These are phyloP conservation scores for Sula dactylatra DNA, from an alignment of 2,113 vertebrate genomes.

Conservation along the genomic window DNA sequence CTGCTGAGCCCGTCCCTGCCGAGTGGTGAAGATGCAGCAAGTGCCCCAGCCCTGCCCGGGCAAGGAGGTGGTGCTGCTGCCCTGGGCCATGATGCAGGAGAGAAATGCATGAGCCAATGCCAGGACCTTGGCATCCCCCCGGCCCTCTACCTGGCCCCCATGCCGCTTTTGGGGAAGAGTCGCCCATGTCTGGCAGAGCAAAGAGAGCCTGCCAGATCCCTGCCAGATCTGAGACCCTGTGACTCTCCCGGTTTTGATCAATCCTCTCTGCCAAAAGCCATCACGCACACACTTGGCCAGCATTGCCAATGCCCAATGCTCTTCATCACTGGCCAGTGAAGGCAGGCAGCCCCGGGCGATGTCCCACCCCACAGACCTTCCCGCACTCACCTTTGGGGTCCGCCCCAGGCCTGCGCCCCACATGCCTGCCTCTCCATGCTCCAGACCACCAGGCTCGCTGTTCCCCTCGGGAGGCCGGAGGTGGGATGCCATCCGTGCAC, in stretches of 20 bases:
- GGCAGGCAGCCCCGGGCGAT: accelerated
- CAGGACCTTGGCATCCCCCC: not conserved
- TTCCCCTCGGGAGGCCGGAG: not conserved
- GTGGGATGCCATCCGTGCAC: accelerated
- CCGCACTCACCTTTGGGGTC: slow-evolving; percentile 35
- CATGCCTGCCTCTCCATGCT: not conserved
- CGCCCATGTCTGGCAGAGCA: not conserved
- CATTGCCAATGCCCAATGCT: accelerated
- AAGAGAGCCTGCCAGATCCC: not conserved
- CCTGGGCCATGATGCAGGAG: accelerated
- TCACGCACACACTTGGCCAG: not conserved
- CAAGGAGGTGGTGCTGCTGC: not conserved
- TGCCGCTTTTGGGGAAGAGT: not conserved
- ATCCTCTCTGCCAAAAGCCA: not conserved
- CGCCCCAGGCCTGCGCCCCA: accelerated
- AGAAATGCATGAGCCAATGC: accelerated
- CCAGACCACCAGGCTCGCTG: not conserved
- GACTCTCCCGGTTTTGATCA: not conserved
- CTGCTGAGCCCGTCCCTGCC: not conserved
- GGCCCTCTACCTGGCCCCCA: not conserved
- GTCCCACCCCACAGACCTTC: not conserved
- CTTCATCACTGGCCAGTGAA: not conserved
- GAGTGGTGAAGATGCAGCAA: accelerated
- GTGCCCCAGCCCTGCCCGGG: not conserved
- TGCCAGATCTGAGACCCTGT: accelerated